These are phyloP conservation scores for Cuniculus paca DNA, from an alignment of 2,797 vertebrate genomes.

Conservation along the genomic window DNA sequence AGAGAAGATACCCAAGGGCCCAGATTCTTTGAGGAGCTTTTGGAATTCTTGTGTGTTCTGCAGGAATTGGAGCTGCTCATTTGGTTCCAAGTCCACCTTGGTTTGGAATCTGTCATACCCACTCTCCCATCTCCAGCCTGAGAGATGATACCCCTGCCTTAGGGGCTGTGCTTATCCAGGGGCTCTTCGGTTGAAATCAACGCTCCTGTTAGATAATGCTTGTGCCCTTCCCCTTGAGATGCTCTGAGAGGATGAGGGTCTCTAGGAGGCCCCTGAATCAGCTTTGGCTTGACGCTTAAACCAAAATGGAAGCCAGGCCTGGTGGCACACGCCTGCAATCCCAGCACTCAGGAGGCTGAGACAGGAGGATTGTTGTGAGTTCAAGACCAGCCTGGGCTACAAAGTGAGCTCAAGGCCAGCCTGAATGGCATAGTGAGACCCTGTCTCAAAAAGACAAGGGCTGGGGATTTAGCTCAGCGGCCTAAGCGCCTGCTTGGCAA, in stretches of 20 bases:
- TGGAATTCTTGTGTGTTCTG: background rate
- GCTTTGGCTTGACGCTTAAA: slow-evolving; percentile 10
- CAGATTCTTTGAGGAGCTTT: background rate
- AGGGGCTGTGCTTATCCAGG: background rate
- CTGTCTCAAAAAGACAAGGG: no score
- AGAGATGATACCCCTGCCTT: background rate
- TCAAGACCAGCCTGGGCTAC: no score
- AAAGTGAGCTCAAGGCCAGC: no score
- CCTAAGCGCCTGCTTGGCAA: no score
- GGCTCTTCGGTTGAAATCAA: background rate
- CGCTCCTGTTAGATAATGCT: background rate
- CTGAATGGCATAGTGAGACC: no score
- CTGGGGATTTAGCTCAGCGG: no score
- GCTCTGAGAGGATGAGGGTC: background rate
- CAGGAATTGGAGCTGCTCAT: background rate
- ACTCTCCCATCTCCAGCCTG: background rate
- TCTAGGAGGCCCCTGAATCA: background rate
- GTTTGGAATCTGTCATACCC: background rate
- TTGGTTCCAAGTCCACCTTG: background rate
- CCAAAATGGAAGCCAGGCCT: no score
- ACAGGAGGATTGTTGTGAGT: no score
- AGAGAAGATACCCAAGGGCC: background rate
- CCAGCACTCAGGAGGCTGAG: no score
- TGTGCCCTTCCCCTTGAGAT: background rate
- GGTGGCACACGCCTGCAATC: no score